Base-by-base conservation (phyloP, 2,797 vertebrate genomes). In the Chelonia mydas region DNA sequence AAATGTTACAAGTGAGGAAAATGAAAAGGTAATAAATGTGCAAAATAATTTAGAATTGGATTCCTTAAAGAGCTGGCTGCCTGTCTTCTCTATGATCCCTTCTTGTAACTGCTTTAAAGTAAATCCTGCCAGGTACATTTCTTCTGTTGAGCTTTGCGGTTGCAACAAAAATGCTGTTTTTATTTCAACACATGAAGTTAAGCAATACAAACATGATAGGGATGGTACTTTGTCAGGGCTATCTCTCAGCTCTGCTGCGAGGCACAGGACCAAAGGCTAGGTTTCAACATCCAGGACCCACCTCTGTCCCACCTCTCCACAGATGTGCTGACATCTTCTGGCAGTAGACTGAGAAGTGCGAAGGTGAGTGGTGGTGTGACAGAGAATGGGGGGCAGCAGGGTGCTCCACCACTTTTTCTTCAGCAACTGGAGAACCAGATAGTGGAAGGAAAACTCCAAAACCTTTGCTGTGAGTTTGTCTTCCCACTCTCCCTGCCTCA, bases 171-270 rank as follows among this genome's bases (percentile, higher is more conserved):
- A 81, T 89, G 94, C 87, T 27, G 12, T 50, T 90, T 65, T 83
- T 94, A 87, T 91, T 96, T 92, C 88, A 84, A 28, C 41, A 93
- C 25, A 94, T 94, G 87, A 94, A 88, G 31, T 95, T 96, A 92
- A 89, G 51, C 87, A 97, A 41, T 23, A 94, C 15, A 21, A 59
- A 74, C 19, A 17, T 25, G 79, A 94, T 77, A 88, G 55, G 55
- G 90, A 12, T 55, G 86, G 78, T 92, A 90, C 33, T 76, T 94
- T 93, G 45, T 6, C 15, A 5, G 45, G 27, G 47, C 41, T 55
- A n/a, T 93, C 51, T 90, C 72, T 91, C 83, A 88, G 23, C 74
- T 94, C 91, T 74, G 91, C 31, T 84, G 84, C 55, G 82, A 95
- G 77, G 51, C 45, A 93, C 53, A 86, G 45, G 92, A 90, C 0